A percentile compares a stretch with the other conserved stretches of the same genome.
Conservation (phyloP, 2,797 vertebrate genomes). For the Mus caroli region DNA sequence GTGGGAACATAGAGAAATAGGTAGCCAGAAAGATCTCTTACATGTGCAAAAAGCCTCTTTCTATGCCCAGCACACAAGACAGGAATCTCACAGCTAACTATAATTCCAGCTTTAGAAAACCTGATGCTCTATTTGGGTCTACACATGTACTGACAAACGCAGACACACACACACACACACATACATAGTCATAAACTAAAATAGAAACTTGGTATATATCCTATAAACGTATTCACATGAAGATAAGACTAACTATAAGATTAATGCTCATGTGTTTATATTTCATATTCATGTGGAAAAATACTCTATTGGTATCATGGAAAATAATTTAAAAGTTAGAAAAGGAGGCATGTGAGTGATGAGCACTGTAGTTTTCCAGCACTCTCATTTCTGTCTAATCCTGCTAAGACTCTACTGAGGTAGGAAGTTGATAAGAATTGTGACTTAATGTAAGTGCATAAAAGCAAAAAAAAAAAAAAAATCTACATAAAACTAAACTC, state of each 20-base stretch:
- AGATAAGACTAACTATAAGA: not conserved
- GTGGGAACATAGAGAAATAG: not conserved
- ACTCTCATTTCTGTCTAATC: not conserved
- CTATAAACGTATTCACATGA: not conserved
- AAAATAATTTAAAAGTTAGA: not conserved
- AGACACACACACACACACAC: not conserved
- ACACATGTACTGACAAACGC: not conserved
- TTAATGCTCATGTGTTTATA: not conserved
- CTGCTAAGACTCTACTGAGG: not conserved
- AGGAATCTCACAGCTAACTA: not conserved
- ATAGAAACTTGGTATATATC: not conserved
- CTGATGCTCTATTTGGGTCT: not conserved
- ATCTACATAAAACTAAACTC: not conserved
- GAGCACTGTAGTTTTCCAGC: not conserved
- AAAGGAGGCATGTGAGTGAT: not conserved
- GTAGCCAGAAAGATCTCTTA: not conserved
- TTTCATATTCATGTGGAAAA: not conserved
- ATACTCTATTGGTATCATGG: not conserved
- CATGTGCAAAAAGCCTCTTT: not conserved
- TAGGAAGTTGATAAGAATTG: not conserved
- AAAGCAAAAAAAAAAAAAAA: not conserved
- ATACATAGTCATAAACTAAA: not conserved
- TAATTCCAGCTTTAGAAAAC: not conserved
- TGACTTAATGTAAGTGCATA: slow-evolving; percentile 54
- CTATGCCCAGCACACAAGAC: not conserved